These are phyloP conservation scores for Gobius niger DNA, from an alignment of 2,113 vertebrate species.

Conservation along the genomic window DNA sequence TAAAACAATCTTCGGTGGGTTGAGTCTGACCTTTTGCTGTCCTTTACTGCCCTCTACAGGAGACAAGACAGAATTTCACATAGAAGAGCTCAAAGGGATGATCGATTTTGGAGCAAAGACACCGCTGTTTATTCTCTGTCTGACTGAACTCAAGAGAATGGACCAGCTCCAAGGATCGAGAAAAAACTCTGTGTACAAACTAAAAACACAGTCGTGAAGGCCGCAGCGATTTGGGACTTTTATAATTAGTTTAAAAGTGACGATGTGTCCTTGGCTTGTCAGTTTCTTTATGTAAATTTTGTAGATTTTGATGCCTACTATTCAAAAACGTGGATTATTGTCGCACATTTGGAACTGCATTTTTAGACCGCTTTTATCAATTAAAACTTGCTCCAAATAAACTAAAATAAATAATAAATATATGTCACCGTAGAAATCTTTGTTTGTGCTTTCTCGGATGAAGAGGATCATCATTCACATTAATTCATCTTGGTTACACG, in stretches of 20 bases:
- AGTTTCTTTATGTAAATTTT: background rate
- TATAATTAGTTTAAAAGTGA: background rate
- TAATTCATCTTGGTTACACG: no score
- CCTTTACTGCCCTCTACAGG: conserved; percentile 57
- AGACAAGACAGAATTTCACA: conserved; percentile 35
- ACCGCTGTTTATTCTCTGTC: conserved; percentile 66
- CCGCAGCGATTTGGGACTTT: background rate
- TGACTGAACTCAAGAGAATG: conserved; percentile 70
- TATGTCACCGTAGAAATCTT: background rate
- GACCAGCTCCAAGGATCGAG: conserved; percentile 46
- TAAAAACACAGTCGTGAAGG: conserved; percentile 43
- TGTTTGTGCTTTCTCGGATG: background rate
- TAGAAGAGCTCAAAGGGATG: conserved; percentile 64
- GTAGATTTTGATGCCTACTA: background rate
- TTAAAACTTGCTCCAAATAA: background rate
- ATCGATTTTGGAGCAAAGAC: conserved; percentile 52
- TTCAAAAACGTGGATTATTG: background rate
- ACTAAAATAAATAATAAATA: background rate
- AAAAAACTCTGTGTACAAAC: conserved; percentile 54
- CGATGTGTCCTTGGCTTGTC: no score
- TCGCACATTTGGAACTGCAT: background rate
- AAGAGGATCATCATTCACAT: no score
- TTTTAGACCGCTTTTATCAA: background rate
- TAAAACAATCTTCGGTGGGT: no score
- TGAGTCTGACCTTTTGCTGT: conserved; percentile 5